Conservation (phyloP, 2,888 invertebrate genomes). For the Allophyes oxyacanthae region DNA sequence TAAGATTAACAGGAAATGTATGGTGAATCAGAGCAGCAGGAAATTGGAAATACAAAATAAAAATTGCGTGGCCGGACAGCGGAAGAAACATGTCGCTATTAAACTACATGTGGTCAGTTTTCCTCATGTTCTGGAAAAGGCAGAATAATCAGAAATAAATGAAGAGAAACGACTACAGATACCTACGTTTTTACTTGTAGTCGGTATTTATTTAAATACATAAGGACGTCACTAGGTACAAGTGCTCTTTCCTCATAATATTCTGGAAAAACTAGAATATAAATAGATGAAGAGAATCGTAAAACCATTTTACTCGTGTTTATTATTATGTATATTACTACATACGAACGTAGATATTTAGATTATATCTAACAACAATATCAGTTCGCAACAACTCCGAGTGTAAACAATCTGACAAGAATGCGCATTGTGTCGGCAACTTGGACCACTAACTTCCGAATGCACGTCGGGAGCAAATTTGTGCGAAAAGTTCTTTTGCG, state of each 20-base stretch:
- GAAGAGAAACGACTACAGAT: constrained; percentile 14
- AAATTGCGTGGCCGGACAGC: constrained; percentile 2
- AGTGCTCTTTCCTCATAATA: no score
- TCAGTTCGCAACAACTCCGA: constrained; percentile 44
- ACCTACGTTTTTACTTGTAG: constrained; percentile 11
- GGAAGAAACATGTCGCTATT: constrained; percentile 14
- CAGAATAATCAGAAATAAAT: constrained; percentile 11
- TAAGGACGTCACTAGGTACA: no score
- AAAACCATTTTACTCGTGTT: no score
- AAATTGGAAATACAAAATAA: constrained; percentile 11
- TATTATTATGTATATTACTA: neutral
- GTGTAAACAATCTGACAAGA: constrained; percentile 65
- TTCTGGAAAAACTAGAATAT: no score
- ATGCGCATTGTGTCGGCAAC: constrained; percentile 72
- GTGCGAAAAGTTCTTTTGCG: constrained; percentile 57
- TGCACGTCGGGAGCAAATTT: constrained; percentile 46
- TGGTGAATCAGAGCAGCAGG: constrained; percentile 25
- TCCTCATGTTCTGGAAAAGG: constrained; percentile 27
- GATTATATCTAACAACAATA: constrained; percentile 50
- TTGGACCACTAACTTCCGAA: constrained; percentile 70
- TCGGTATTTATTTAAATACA: constrained; percentile 11
- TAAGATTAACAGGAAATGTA: neutral
- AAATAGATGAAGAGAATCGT: no score
- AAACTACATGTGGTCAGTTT: constrained; percentile 25
- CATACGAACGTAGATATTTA: constrained; percentile 11